phyloP scores from a whole-genome alignment of 23 tunicate genomes.

The Halocynthia aurantium region DNA sequence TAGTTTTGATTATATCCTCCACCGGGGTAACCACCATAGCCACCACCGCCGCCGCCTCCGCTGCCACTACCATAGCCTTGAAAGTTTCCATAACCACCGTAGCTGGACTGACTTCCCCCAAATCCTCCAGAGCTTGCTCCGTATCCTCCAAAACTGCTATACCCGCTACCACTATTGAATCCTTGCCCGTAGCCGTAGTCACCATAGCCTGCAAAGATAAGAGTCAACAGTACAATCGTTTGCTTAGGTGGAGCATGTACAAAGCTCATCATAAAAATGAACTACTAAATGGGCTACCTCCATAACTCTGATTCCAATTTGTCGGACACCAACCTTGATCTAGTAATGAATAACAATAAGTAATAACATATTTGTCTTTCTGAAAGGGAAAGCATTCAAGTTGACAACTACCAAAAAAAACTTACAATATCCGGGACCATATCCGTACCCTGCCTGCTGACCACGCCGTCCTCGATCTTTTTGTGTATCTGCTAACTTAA shows the following conservation, averaged over 20 bases:
- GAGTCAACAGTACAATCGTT: background rate
- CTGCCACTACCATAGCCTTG: conserved; percentile 39
- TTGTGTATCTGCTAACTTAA: background rate
- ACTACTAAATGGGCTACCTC: too few species aligned
- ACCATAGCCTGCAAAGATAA: conserved; percentile 7
- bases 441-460: background rate
- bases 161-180: conserved; percentile 36
- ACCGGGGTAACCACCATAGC: conserved; percentile 28
- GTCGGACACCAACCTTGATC: too few species aligned
- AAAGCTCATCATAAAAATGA: background rate
- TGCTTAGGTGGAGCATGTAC: background rate
- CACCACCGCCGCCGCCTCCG: background rate
- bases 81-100: conserved; percentile 47
- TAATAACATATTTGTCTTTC: too few species aligned
- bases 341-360: too few species aligned
- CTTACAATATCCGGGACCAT: too few species aligned
- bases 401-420: too few species aligned
- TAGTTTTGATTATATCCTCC: conserved; percentile 10
- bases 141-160: conserved; percentile 34
- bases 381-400: too few species aligned
- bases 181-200: conserved; percentile 21
- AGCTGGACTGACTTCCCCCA: conserved; percentile 23
- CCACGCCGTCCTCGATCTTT: conserved; percentile 4
- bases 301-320: too few species aligned
- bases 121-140: conserved; percentile 30